A percentile compares a stretch with the other conserved stretches of the same genome.
These are phyloP conservation scores for Menidia menidia DNA, from an alignment of 2,797 vertebrate genomes.

Conservation along the genomic window DNA sequence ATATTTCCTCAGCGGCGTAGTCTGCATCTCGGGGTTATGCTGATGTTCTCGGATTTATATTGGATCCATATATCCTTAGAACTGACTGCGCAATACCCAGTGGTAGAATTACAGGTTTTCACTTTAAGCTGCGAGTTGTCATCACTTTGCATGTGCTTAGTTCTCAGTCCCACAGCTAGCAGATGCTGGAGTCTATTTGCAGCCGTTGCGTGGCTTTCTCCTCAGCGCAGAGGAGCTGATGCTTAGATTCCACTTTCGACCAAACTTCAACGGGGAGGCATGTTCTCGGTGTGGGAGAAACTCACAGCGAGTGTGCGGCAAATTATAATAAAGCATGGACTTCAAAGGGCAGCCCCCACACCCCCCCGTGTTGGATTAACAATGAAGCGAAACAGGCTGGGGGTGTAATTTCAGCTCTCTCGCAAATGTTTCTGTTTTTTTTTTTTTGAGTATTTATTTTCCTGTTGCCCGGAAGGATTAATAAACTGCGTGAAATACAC, in stretches of 20 bases:
- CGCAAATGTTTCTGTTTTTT: slow-evolving; percentile 31
- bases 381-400: slow-evolving; percentile 39
- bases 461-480: slow-evolving; percentile 37
- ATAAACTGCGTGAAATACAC: slow-evolving; percentile 9
- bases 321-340: slow-evolving; percentile 39
- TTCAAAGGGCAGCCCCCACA: slow-evolving; percentile 55
- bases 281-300: slow-evolving; percentile 12
- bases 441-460: slow-evolving; percentile 16
- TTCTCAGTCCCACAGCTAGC: slow-evolving; percentile 44
- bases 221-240: slow-evolving; percentile 22
- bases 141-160: slow-evolving; percentile 50
- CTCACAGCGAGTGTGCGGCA: slow-evolving; percentile 12
- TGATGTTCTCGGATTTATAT: slow-evolving; percentile 48
- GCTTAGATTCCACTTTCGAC: slow-evolving; percentile 44
- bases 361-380: slow-evolving; percentile 39
- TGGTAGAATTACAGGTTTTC: slow-evolving; percentile 54
- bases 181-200: slow-evolving; percentile 54
- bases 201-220: slow-evolving; percentile 29
- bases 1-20: slow-evolving; percentile 30
- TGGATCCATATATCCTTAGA: slow-evolving; percentile 51
- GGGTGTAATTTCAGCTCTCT: slow-evolving; percentile 39
- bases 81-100: slow-evolving; percentile 35
- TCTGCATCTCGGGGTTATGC: slow-evolving; percentile 33
- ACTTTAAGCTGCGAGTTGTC: slow-evolving; percentile 51
- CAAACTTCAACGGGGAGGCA: slow-evolving; percentile 22